phyloP scores from a whole-genome alignment of 37 sponge, comb jelly and placozoan species.

The Haliclona indistincta region DNA sequence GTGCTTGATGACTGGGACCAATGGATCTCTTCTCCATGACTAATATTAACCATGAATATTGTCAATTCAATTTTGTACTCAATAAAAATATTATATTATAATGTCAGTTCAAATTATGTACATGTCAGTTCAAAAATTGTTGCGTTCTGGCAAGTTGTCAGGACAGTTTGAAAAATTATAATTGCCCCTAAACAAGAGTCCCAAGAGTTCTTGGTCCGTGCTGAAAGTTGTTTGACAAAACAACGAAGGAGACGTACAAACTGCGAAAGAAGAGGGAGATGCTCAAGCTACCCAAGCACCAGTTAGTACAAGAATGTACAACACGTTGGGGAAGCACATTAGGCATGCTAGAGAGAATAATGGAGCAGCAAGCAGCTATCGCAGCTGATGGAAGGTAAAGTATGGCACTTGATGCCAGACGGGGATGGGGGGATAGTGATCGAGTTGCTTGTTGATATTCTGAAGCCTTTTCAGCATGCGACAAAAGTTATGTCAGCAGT shows the following conservation, averaged over 20 bases:
- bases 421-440: background rate
- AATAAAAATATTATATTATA: no score
- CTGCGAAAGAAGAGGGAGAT: slow-evolving; percentile 20
- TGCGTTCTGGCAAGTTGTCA: no score
- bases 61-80: no score
- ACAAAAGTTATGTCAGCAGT: background rate
- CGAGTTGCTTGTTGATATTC: background rate
- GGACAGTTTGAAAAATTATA: no score
- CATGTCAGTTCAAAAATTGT: no score
- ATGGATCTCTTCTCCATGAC: no score
- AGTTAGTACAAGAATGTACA: slow-evolving; percentile 12
- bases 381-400: slow-evolving; percentile 29
- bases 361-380: slow-evolving; percentile 43
- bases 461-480: background rate
- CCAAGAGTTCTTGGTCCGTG: slow-evolving; percentile 10
- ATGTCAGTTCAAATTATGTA: no score
- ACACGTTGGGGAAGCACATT: slow-evolving; percentile 37
- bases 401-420: slow-evolving; percentile 18
- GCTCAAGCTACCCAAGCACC: slow-evolving; percentile 17
- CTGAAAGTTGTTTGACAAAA: slow-evolving; percentile 9
- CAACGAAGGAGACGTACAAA: slow-evolving; percentile 26
- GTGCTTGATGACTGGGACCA: no score
- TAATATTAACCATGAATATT: no score
- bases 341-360: slow-evolving; percentile 17
- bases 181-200: no score